These are phyloP conservation scores for Lepidochrysops patricia DNA, from an alignment of 2,888 invertebrate genomes.

Conservation along the genomic window DNA sequence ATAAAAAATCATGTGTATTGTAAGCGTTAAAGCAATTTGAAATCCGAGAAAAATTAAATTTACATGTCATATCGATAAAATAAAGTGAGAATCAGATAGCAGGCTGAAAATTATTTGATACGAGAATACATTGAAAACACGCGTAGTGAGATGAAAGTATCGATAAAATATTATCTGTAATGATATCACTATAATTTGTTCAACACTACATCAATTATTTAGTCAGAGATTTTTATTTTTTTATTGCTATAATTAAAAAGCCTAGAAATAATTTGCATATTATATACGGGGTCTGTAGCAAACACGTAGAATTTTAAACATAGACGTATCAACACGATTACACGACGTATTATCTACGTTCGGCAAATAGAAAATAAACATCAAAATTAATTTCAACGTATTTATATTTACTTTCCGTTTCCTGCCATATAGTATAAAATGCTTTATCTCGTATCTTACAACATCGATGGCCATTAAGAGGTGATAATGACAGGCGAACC, in stretches of 20 bases:
- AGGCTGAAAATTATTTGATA: neutral
- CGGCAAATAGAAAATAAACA: too few relatives aligned
- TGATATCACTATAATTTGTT: neutral
- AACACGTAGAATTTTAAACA: too few relatives aligned
- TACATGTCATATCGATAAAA: neutral
- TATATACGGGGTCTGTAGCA: too few relatives aligned
- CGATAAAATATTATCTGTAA: neutral
- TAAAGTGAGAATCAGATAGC: neutral
- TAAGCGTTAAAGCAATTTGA: neutral
- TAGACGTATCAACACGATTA: too few relatives aligned
- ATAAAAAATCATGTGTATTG: neutral
- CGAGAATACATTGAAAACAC: neutral
- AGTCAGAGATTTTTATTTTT: neutral
- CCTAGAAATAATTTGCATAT: too few relatives aligned
- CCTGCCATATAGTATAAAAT: neutral
- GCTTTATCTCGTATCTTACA: neutral
- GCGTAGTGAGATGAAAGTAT: neutral
- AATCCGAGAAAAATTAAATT: neutral
- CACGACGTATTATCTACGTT: too few relatives aligned
- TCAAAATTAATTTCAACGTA: too few relatives aligned
- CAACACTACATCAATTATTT: neutral
- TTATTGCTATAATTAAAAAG: too few relatives aligned
- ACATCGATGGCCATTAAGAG: conserved; percentile 12
- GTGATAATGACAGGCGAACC: conserved; percentile 19
- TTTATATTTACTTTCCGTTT: too few relatives aligned